Evolutionary conservation across 2,113 vertebrate species (phyloP).

Genomic region (Mus pahari): DNA sequence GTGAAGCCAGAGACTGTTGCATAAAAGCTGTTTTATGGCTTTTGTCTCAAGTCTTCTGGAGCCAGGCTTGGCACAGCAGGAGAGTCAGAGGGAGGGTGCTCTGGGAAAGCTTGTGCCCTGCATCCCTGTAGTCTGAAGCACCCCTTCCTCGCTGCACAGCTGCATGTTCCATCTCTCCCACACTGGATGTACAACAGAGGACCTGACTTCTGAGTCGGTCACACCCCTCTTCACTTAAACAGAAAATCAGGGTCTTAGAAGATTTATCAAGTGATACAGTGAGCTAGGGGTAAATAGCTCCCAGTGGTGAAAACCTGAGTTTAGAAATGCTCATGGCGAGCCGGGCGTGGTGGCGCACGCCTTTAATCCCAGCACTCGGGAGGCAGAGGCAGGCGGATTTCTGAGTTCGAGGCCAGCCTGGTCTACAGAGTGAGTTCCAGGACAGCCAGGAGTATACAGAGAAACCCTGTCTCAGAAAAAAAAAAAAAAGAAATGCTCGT

Average conservation of each 20-base stretch:
- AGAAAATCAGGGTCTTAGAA: background rate
- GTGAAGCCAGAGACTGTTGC: background rate
- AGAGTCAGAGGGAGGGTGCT: background rate
- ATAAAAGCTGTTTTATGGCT: slow-evolving; percentile 67
- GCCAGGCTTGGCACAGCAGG: slow-evolving; percentile 59
- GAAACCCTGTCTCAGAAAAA: too few species aligned
- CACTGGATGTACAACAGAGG: background rate
- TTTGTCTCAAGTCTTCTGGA: slow-evolving; percentile 64
- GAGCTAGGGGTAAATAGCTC: background rate
- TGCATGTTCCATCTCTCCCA: background rate
- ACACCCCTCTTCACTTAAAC: background rate
- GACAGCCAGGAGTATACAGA: too few species aligned
- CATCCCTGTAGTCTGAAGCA: background rate
- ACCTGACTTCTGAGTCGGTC: background rate
- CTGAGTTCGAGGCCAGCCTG: too few species aligned
- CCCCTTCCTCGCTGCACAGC: background rate
- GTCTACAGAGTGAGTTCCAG: too few species aligned
- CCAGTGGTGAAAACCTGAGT: background rate
- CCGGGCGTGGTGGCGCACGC: too few species aligned
- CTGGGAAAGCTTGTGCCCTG: background rate
- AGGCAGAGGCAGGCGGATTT: too few species aligned
- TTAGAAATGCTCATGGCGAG: background rate
- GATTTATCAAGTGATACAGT: background rate
- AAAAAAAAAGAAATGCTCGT: background rate
- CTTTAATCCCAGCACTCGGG: too few species aligned